A percentile compares a stretch with the other conserved stretches of the same genome.
Conservation (phyloP, 2,113 vertebrate species). For the Channa argus region DNA sequence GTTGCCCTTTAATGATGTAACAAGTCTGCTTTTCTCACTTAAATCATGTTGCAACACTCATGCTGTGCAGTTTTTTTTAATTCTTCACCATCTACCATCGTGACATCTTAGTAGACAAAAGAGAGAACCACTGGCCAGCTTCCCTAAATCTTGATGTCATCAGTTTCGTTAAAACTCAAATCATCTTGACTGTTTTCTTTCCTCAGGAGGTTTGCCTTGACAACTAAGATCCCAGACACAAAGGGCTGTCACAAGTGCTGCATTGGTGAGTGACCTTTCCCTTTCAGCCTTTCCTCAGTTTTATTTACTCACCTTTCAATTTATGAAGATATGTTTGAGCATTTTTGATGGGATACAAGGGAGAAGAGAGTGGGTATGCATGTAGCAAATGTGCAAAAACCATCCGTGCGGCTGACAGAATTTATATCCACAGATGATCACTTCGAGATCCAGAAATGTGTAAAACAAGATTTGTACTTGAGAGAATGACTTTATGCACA, state of each 20-base stretch:
- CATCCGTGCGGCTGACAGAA: too few relatives aligned
- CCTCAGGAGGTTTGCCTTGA: conserved; percentile 95
- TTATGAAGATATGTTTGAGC: not conserved
- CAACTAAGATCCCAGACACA: conserved; percentile 98
- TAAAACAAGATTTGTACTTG: too few relatives aligned
- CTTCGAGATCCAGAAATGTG: too few relatives aligned
- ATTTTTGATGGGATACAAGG: too few relatives aligned
- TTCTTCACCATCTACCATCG: not conserved
- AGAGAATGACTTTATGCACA: too few relatives aligned
- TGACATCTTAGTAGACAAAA: conserved; percentile 32
- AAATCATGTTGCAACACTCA: not conserved
- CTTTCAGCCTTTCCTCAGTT: not conserved
- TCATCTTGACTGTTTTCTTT: conserved; percentile 55
- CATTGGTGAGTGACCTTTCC: conserved; percentile 88
- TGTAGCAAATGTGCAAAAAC: too few relatives aligned
- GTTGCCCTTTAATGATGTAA: not conserved
- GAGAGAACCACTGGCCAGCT: conserved; percentile 15
- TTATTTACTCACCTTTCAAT: conserved; percentile 9
- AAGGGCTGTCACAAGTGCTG: conserved; percentile 99
- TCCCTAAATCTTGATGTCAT: conserved; percentile 47
- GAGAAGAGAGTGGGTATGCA: too few relatives aligned
- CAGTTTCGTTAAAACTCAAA: conserved; percentile 19
- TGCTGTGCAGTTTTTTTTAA: conserved; percentile 32
- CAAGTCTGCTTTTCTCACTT: not conserved
- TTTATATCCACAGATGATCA: too few relatives aligned